Conservation (phyloP, 2,113 vertebrate species). For the Ceuthmochares aereus region DNA sequence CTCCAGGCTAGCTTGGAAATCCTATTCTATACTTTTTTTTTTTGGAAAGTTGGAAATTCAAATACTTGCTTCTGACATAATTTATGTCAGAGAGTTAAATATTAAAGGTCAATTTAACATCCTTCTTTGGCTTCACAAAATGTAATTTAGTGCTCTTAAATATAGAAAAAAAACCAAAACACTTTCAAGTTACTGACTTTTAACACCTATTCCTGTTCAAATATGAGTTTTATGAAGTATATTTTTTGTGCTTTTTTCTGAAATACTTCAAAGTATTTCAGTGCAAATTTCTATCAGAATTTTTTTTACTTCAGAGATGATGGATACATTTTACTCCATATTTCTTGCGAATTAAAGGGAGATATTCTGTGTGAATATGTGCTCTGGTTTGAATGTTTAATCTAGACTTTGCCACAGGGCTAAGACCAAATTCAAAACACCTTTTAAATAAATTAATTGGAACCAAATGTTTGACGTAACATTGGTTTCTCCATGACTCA, state of each 20-base stretch:
- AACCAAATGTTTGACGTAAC: not conserved
- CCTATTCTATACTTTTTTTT: not conserved
- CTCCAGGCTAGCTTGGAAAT: not conserved
- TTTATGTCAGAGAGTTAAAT: not conserved
- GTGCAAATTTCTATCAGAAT: fast-evolving
- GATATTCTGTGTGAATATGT: not conserved
- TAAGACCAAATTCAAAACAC: not conserved
- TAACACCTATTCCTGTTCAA: not conserved
- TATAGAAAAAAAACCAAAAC: not conserved
- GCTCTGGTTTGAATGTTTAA: not conserved
- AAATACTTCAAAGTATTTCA: not conserved
- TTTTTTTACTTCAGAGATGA: not conserved
- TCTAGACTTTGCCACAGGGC: not conserved
- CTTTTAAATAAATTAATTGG: not conserved
- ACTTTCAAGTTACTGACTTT: not conserved
- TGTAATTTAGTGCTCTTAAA: not conserved
- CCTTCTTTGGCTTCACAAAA: not conserved
- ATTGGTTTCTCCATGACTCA: fast-evolving
- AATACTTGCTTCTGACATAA: not conserved
- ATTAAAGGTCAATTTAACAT: not conserved
- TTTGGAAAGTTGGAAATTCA: not conserved
- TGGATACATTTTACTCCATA: not conserved
- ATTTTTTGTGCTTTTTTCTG: not conserved
- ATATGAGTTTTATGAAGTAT: not conserved
- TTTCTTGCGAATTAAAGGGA: not conserved